These are phyloP conservation scores for Magallana gigas DNA, from an alignment of 1,140 invertebrate genomes.

Conservation along the genomic window DNA sequence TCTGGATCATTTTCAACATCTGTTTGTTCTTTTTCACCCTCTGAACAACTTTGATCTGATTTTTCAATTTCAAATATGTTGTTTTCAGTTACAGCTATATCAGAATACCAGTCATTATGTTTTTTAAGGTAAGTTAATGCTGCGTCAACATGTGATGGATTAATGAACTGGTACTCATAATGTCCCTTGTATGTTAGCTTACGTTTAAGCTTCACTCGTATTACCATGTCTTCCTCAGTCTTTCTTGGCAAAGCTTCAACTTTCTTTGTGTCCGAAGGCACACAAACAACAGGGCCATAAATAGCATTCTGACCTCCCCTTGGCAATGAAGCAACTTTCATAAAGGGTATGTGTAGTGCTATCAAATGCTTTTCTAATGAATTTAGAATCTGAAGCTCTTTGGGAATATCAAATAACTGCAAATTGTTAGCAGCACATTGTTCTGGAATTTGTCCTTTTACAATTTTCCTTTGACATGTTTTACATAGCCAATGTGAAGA, in stretches of 20 bases:
- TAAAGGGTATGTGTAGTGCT: conserved; percentile 33
- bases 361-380: neutral
- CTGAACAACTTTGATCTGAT: neutral
- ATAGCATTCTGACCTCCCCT: conserved; percentile 32
- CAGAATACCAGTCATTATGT: neutral
- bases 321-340: conserved; percentile 26
- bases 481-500: too few species aligned
- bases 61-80: conserved; percentile 12
- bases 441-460: too few species aligned
- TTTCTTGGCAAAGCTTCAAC: conserved; percentile 30
- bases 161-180: conserved; percentile 38
- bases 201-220: conserved; percentile 51
- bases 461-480: neutral
- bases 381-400: neutral
- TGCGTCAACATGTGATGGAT: neutral
- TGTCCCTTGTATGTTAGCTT: conserved; percentile 47
- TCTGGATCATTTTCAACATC: neutral
- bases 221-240: conserved; percentile 33
- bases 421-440: too few species aligned
- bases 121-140: neutral
- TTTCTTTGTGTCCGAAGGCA: conserved; percentile 36
- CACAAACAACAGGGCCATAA: conserved; percentile 46
- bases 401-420: too few species aligned
- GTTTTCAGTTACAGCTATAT: neutral
- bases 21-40: neutral